Evolutionary conservation across 2,888 invertebrate species (phyloP).

Genomic region (Listrodromus nycthemerus): DNA sequence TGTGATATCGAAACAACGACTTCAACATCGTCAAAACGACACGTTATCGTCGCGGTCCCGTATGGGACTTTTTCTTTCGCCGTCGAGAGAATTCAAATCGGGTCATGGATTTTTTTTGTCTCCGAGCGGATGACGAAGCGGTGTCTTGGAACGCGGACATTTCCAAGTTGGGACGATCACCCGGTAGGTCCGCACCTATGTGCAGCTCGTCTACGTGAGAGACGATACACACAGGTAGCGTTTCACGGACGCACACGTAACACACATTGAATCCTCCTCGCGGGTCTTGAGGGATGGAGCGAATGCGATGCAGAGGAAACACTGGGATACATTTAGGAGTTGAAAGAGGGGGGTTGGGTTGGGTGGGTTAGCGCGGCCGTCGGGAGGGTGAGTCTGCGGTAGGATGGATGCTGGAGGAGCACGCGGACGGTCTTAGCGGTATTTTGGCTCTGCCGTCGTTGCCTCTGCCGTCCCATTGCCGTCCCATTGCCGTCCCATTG

Average conservation of each 20-base stretch:
- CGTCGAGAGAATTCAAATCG: too few species aligned
- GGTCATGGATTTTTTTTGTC: too few species aligned
- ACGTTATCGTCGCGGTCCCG: too few species aligned
- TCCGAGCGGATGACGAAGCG: not conserved
- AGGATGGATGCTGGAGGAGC: slow-evolving; percentile 79
- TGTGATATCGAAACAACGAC: too few species aligned
- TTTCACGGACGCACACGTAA: slow-evolving; percentile 47
- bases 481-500: slow-evolving; percentile 24
- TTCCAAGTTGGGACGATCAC: slow-evolving; percentile 70
- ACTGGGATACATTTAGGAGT: slow-evolving; percentile 73
- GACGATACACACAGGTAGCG: slow-evolving; percentile 55
- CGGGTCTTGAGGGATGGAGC: slow-evolving; percentile 36
- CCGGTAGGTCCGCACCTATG: slow-evolving; percentile 70
- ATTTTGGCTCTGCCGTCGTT: slow-evolving; percentile 80
- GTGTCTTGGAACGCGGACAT: not conserved
- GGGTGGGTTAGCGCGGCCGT: slow-evolving; percentile 65
- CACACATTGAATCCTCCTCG: slow-evolving; percentile 43
- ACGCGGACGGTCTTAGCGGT: slow-evolving; percentile 83
- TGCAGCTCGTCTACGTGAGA: slow-evolving; percentile 63
- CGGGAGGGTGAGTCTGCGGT: slow-evolving; percentile 75
- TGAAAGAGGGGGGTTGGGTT: slow-evolving; percentile 57
- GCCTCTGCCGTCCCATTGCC: slow-evolving; percentile 73
- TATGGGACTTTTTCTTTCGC: too few species aligned
- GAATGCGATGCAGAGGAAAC: slow-evolving; percentile 74
- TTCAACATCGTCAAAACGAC: too few species aligned